Evolutionary conservation across 2,888 invertebrate species (phyloP), one percentile per base, ranked within the genome.

Genomic region (Metellina segmentata): DNA sequence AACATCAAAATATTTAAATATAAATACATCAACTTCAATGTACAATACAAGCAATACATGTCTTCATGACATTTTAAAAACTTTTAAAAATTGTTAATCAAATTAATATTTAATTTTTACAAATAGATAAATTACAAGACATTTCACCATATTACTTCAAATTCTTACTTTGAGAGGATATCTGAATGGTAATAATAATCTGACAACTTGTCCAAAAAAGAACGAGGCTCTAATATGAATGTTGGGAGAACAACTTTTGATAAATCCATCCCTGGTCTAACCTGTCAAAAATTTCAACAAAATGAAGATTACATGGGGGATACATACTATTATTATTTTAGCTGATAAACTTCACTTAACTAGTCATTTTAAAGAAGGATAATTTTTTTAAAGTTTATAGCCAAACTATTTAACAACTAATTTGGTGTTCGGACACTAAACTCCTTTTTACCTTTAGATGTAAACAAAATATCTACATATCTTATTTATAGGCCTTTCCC

Each of bases 181-280:
- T 99, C 98, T 0, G 98, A 97, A 94, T 99, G 99, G 95, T 98
- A 99, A 95, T 99, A 98, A 85, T 98, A 98, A 95, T 98, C 98
- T 0, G 98, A 97, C 0, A 98, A 96, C 95, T 98, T 98, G 95
- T 99, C 98, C 72, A 99, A 96, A 95, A 99, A 98, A 0, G 98
- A 98, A 78, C 98, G 96, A 0, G 98, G 98, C 95, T 99, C 98
- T 93, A 99, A 95, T 89, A 99, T 98, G 95, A 98, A 98, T 0
- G 98, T 98, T 0, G 98, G 98, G 93, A 99, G 95, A 16, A 98
- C 98, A 77, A 99, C 97, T 96, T 98, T 97, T 93, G 97, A 97
- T 53, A 99, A 95, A 95, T 99, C 99, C 99, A 99, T 99, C 81
- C 99, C 99, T 0, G 98, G 98, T 19, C 98, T 96, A 69, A 98